Evolutionary conservation across 2,113 vertebrate species (phyloP).

Genomic region (Andinoacara biseriatus): DNA sequence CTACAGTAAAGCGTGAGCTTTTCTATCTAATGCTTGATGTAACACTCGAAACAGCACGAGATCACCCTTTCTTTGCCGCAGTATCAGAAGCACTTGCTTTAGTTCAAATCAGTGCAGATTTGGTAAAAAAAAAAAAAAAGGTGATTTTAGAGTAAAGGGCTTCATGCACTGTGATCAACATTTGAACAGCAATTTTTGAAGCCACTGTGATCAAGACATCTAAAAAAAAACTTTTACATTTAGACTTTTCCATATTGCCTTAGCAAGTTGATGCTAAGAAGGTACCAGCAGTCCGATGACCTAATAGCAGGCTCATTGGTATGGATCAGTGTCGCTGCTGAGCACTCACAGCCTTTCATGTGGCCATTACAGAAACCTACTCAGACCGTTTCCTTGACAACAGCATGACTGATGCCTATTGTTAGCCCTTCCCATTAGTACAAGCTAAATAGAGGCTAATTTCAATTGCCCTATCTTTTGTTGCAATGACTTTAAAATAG

Average conservation of each 20-base stretch:
- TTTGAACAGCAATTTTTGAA: not conserved
- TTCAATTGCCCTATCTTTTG: conserved; percentile 18
- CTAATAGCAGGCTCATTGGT: conserved; percentile 56
- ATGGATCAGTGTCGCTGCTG: conserved; percentile 49
- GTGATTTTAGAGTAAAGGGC: not conserved
- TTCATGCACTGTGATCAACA: not conserved
- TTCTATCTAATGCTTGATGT: not conserved
- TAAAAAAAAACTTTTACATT: not conserved
- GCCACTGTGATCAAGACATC: not conserved
- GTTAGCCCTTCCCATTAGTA: conserved; percentile 48
- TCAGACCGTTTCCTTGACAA: conserved; percentile 66
- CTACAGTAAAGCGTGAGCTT: not conserved
- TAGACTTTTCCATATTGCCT: not conserved
- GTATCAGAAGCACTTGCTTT: not conserved
- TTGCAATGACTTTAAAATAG: conserved; percentile 46
- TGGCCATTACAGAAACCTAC: conserved; percentile 63
- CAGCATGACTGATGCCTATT: conserved; percentile 70
- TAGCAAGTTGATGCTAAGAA: conserved; percentile 25
- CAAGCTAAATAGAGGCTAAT: conserved; percentile 49
- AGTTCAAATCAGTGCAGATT: not conserved
- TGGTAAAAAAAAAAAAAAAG: not conserved
- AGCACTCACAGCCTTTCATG: conserved; percentile 61
- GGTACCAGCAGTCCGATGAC: not conserved
- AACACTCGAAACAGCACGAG: not conserved
- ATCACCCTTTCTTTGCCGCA: not conserved